Evolutionary conservation across 2,113 vertebrate species (phyloP), one percentile per base, ranked within the genome.

Genomic region (Saimiri boliviensis): DNA sequence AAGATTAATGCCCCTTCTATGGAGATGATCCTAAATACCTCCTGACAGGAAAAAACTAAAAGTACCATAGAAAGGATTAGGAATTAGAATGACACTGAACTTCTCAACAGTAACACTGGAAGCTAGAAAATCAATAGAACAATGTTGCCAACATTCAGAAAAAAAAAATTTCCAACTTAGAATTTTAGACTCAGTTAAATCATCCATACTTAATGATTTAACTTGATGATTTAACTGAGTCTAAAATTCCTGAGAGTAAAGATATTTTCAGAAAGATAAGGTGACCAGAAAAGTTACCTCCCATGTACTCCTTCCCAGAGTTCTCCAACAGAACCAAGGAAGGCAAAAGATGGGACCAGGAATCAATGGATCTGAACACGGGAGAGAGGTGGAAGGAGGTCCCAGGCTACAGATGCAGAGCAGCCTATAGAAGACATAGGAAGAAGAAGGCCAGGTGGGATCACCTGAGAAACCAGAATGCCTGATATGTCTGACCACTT

Each of bases 181-280:
- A 70, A 85, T 85, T 94, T 89, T 52, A 52, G 14, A 52, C 14
- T 52, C 49, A 52, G 49, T 52, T 52, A 52, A 52, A 52, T 52
- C 49, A 52, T 52, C 49, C 14, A 52, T 52, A 52, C 49, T 52
- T 17, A 1, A 52, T 52, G 49, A 52, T 52, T 52, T 52, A 52
- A 17, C 52, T n/a, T n/a, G n/a, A n/a, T n/a, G n/a, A n/a, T 52
- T 52, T 52, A 52, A 52, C 16, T 52, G 52, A 52, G 52, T 52
- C 16, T 17, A 52, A 17, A 52, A 52, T 52, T 52, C 52, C 16
- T 52, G 16, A 52, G 91, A 93, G 56, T 76, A 89, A 90, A 95
- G 76, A 84, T 47, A 91, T 91, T 70, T 94, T 91, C 76, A 91
- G 49, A 91, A 76, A 83, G 8, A n/a, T 5, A 60, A 85, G 73